phyloP scores from a whole-genome alignment of 2,888 invertebrate genomes.

The Choristoneura rosaceana region DNA sequence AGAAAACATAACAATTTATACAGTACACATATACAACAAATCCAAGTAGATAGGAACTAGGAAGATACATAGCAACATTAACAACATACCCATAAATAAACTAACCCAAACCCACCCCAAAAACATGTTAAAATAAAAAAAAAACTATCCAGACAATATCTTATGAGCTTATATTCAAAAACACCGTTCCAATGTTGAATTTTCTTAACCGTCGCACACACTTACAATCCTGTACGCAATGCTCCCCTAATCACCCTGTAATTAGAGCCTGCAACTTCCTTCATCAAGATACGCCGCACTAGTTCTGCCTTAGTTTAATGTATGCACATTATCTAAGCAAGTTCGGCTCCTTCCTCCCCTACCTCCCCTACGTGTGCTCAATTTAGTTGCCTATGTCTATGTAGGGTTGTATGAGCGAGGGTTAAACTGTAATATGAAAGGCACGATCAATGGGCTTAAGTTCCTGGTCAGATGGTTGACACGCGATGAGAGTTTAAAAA shows the following conservation, averaged over 20 bases:
- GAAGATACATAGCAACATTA: no score
- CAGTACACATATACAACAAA: no score
- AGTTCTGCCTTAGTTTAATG: slow-evolving; percentile 84
- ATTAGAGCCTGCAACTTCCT: slow-evolving; percentile 79
- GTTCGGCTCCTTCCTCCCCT: slow-evolving; percentile 59
- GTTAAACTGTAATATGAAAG: slow-evolving; percentile 33
- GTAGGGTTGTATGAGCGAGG: slow-evolving; percentile 48
- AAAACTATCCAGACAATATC: no score
- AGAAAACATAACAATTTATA: no score
- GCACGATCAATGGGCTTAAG: neutral
- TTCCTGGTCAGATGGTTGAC: neutral
- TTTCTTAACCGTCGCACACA: neutral
- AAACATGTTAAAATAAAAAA: no score
- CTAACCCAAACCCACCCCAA: no score
- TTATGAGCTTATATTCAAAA: no score
- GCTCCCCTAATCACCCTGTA: slow-evolving; percentile 64
- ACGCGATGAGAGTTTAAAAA: no score
- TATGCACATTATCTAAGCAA: slow-evolving; percentile 86
- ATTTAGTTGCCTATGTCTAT: slow-evolving; percentile 60
- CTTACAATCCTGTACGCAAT: slow-evolving; percentile 43
- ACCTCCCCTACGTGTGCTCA: slow-evolving; percentile 67
- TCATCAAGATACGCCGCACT: slow-evolving; percentile 81
- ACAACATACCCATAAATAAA: no score
- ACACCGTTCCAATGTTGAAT: neutral
- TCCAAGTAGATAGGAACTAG: no score